Percentiles rank a stretch among this genome's conserved stretches.
phyloP scores from a whole-genome alignment of 2,113 vertebrate species.

The Brevimyrus niger region DNA sequence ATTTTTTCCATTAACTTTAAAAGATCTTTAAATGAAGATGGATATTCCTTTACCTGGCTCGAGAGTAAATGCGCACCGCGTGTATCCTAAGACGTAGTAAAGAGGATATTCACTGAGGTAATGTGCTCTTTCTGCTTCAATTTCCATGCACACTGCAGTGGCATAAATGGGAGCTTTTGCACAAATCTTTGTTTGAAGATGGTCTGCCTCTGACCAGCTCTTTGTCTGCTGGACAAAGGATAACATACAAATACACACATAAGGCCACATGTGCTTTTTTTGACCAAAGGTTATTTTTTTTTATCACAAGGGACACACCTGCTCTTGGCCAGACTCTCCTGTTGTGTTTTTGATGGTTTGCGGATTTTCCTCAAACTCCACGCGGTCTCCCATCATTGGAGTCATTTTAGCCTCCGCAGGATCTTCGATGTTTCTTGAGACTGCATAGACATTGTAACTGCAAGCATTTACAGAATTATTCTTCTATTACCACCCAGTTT shows the following conservation, averaged over 20 bases:
- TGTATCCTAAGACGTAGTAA: constrained; percentile 58
- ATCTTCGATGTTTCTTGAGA: constrained; percentile 58
- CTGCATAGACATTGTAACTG: constrained; percentile 56
- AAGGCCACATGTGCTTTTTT: background rate
- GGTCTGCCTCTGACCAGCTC: constrained; percentile 30
- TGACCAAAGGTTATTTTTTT: background rate
- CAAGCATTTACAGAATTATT: constrained; percentile 15
- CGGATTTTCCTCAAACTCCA: constrained; percentile 18
- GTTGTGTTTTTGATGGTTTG: background rate
- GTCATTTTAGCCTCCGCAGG: constrained; percentile 41
- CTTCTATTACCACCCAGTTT: background rate
- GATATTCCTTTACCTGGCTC: constrained; percentile 44
- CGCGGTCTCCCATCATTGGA: constrained; percentile 43
- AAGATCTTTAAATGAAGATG: background rate
- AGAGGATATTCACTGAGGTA: constrained; percentile 53
- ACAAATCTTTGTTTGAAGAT: constrained; percentile 39
- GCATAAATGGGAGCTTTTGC: constrained; percentile 45
- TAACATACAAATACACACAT: background rate
- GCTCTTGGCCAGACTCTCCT: background rate
- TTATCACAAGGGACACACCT: constrained; percentile 4
- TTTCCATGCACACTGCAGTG: constrained; percentile 49
- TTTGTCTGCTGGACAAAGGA: constrained; percentile 24
- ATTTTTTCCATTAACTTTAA: background rate
- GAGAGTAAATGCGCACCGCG: constrained; percentile 39
- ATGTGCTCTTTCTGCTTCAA: constrained; percentile 43